These are phyloP conservation scores for Chondrosia reniformis DNA, from an alignment of 37 sponge, comb jelly and placozoan genomes.

Conservation along the genomic window DNA sequence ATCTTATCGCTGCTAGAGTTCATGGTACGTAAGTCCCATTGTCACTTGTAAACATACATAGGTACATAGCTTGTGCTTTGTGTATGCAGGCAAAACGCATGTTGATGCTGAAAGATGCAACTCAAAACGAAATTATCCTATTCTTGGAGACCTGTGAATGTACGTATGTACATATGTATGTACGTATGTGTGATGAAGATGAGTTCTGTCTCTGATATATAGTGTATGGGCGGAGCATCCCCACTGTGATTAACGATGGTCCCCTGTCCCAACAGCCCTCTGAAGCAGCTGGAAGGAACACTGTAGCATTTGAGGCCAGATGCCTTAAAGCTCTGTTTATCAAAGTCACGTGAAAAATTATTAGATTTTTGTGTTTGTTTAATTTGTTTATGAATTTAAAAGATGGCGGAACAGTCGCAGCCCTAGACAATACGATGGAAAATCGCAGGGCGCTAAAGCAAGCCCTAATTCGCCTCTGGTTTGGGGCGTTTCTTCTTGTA, in stretches of 20 bases:
- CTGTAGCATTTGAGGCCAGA: slow-evolving; percentile 93
- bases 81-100: slow-evolving; percentile 88
- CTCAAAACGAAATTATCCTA: slow-evolving; percentile 79
- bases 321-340: slow-evolving; percentile 87
- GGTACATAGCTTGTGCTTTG: not conserved
- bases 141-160: slow-evolving; percentile 96
- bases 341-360: slow-evolving; percentile 34
- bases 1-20: slow-evolving; percentile 92
- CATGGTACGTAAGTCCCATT: no score
- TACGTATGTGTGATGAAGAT: not conserved
- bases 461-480: not conserved
- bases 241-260: slow-evolving; percentile 64
- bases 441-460: not conserved
- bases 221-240: slow-evolving; percentile 71
- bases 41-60: not conserved
- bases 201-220: not conserved
- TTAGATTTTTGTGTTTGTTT: not conserved
- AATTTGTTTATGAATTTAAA: not conserved
- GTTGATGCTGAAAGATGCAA: slow-evolving; percentile 88
- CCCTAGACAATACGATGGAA: not conserved
- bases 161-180: slow-evolving; percentile 11
- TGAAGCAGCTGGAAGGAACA: slow-evolving; percentile 81
- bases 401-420: not conserved
- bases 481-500: not conserved
- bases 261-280: slow-evolving; percentile 61